Conservation (phyloP, 2,113 vertebrate species). For the Nycticryphes semicollaris region DNA sequence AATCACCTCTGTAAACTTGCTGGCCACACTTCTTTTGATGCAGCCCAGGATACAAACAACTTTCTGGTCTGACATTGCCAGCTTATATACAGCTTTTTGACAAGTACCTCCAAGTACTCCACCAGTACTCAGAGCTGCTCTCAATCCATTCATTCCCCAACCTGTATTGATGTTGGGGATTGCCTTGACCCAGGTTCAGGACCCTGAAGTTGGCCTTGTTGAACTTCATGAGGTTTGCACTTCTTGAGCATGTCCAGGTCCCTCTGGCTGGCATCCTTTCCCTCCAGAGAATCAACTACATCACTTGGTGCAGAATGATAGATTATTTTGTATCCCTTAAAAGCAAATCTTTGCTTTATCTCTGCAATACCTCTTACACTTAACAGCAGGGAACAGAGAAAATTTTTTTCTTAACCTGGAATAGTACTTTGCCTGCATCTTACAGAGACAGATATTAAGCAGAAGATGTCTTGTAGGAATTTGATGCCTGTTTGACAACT, state of each 20-base stretch:
- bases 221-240: background rate
- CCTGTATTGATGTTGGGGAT: accelerated
- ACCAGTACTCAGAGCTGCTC: background rate
- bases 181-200: accelerated
- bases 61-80: background rate
- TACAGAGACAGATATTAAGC: background rate
- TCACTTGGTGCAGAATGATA: accelerated
- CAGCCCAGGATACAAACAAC: too few species aligned
- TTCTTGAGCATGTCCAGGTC: background rate
- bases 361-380: background rate
- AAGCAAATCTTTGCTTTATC: background rate
- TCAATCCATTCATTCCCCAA: accelerated
- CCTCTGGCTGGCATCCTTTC: background rate
- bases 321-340: background rate
- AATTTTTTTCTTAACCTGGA: background rate
- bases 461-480: background rate
- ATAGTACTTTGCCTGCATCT: background rate
- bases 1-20: background rate
- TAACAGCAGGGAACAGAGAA: background rate
- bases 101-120: background rate
- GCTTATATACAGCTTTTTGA: background rate
- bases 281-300: background rate
- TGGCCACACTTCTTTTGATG: background rate
- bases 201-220: background rate
- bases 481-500: background rate